Conservation (phyloP, 2,888 invertebrate species). For the Cordilura impudica region DNA sequence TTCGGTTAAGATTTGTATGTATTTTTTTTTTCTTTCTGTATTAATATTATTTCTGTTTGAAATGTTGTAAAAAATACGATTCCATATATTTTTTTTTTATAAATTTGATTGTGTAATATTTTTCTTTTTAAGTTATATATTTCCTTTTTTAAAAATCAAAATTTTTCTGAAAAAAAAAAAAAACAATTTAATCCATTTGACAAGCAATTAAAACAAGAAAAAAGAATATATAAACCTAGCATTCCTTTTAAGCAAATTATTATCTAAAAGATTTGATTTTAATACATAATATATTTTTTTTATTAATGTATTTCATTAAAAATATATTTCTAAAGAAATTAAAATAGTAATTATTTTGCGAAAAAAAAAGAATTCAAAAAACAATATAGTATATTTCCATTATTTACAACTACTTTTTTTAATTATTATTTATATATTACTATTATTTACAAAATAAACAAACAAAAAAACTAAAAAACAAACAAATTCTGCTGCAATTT, state of each 20-base stretch:
- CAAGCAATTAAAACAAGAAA: slow-evolving; percentile 38
- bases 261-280: slow-evolving; percentile 35
- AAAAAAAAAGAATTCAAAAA: slow-evolving; percentile 46
- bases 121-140: slow-evolving; percentile 46
- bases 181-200: slow-evolving; percentile 24
- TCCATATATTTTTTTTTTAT: slow-evolving; percentile 24
- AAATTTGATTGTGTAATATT: slow-evolving; percentile 58
- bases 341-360: slow-evolving; percentile 60
- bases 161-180: slow-evolving; percentile 51
- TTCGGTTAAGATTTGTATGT: slow-evolving; percentile 53
- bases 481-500: slow-evolving; percentile 73
- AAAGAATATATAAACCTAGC: slow-evolving; percentile 34
- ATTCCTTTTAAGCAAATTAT: slow-evolving; percentile 52
- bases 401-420: slow-evolving; percentile 70
- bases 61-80: slow-evolving; percentile 52
- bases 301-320: slow-evolving; percentile 60
- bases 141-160: slow-evolving; percentile 51
- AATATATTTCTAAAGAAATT: slow-evolving; percentile 56
- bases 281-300: slow-evolving; percentile 44
- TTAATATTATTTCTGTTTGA: slow-evolving; percentile 58
- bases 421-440: slow-evolving; percentile 68
- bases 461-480: slow-evolving; percentile 51
- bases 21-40: slow-evolving; percentile 53
- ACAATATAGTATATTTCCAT: slow-evolving; percentile 66
- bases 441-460: slow-evolving; percentile 61